A percentile compares a stretch with the other conserved stretches of the same genome.
Conservation (phyloP, 2,113 vertebrate genomes). For the Arizona elegans region DNA sequence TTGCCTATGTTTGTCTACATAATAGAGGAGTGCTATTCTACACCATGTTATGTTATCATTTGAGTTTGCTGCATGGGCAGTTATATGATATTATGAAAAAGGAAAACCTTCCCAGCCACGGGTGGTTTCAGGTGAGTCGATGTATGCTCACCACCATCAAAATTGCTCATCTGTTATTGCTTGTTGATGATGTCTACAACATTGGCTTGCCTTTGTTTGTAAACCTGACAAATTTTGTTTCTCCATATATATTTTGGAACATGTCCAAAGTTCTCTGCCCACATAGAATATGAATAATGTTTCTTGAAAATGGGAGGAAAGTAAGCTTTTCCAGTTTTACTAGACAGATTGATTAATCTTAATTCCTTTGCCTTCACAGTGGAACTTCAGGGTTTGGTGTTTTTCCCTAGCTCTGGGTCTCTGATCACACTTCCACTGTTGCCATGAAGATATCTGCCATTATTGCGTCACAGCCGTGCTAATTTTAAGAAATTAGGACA, state of each 20-base stretch:
- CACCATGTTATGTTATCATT: neutral
- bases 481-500: accelerated
- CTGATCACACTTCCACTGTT: neutral
- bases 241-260: neutral
- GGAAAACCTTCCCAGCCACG: neutral
- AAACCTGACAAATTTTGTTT: constrained; percentile 3
- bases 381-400: neutral
- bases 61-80: neutral
- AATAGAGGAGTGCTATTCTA: neutral
- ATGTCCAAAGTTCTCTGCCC: constrained; percentile 2
- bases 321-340: neutral
- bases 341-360: neutral
- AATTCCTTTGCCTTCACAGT: neutral
- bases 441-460: neutral
- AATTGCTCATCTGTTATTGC: neutral
- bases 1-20: neutral
- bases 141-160: neutral
- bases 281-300: neutral
- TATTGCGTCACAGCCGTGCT: accelerated
- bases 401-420: neutral
- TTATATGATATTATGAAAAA: neutral
- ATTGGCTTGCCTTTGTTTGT: neutral
- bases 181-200: neutral
- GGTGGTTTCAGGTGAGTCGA: neutral
- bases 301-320: neutral